Base-by-base conservation (phyloP, 2,797 vertebrate genomes). In the Pseudochirops cupreus region DNA sequence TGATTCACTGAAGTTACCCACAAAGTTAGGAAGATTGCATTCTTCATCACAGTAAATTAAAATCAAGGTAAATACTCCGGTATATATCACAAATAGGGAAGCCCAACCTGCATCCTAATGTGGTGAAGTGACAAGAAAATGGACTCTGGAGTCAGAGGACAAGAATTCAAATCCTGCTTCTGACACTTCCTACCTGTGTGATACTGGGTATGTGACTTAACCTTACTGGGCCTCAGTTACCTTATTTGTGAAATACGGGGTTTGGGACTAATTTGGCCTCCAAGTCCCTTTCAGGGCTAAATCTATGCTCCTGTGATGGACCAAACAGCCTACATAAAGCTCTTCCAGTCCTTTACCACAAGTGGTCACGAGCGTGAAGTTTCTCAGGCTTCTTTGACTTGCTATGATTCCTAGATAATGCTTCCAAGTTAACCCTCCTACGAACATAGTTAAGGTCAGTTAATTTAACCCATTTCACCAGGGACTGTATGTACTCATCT, bases 401-500 rank as follows among this genome's bases (percentile, higher is more conserved):
- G 46, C 92, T 59, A 46, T 10, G 33, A 91, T 11, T 95, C 24
- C 93, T 0, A 94, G 59, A 31, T 91, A 94, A 94, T 2, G 74
- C 28, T 29, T 91, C 57, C 67, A 24, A 13, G 57, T 31, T 82
- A 93, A 87, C 87, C 62, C n/a, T 67, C 89, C 31, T 29, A 39
- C 50, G 31, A 87, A 87, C 1, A 33, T 0, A 21, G 54, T 67
- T 21, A 14, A n/a, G 31, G 39, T 29, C 92, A 46, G 2, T 26
- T 56, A 67, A 87, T 74, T 56, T 93, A 92, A 39, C 91, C 56
- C 33, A 90, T 54, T 90, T 54, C 67, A 82, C 46, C 67, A 82
- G 21, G 21, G 67, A 24, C 18, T 46, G 21, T 82, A 82, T 1
- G 18, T 46, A 6, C n/a, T 82, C 29, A 90, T 54, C 52, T 90